A percentile compares a stretch with the other conserved stretches of the same genome.
Conservation (phyloP, 2,888 invertebrate species). For the Dascillus cervinus region DNA sequence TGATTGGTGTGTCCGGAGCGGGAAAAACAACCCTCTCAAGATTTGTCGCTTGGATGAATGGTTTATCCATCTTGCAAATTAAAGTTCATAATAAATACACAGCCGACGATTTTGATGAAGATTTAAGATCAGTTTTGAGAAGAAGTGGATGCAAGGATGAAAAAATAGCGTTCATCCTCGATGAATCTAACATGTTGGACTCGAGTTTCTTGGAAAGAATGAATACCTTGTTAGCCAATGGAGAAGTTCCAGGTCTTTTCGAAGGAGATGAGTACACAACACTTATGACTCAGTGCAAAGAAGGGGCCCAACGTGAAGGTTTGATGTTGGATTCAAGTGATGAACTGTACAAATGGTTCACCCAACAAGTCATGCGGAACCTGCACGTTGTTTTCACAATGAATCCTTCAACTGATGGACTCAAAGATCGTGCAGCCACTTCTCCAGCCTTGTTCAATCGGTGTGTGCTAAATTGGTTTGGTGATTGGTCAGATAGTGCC, state of each 20-base stretch:
- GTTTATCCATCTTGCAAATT: constrained; percentile 97
- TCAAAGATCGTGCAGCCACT: constrained; percentile 97
- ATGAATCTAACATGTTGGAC: constrained; percentile 98
- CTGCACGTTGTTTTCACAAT: constrained; percentile 99
- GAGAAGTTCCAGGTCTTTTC: constrained; percentile 92
- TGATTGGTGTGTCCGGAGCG: constrained; percentile 98
- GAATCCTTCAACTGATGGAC: constrained; percentile 98
- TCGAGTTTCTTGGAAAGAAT: constrained; percentile 98
- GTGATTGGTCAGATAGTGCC: constrained; percentile 98
- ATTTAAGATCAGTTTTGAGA: constrained; percentile 80
- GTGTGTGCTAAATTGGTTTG: constrained; percentile 99
- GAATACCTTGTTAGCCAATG: constrained; percentile 98
- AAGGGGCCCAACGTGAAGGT: constrained; percentile 93
- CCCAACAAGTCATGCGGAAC: constrained; percentile 97
- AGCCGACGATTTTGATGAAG: constrained; percentile 98
- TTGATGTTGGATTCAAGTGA: constrained; percentile 97
- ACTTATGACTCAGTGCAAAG: constrained; percentile 99
- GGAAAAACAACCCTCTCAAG: constrained; percentile 98
- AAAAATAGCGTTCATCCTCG: constrained; percentile 97
- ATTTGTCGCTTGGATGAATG: constrained; percentile 99
- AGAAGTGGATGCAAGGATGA: constrained; percentile 91
- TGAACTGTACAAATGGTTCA: constrained; percentile 99
- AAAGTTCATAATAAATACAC: constrained; percentile 99
- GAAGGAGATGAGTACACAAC: constrained; percentile 98
- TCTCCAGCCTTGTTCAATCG: constrained; percentile 98